phyloP scores from a whole-genome alignment of 2,888 invertebrate species.

The Conomelus anceps region DNA sequence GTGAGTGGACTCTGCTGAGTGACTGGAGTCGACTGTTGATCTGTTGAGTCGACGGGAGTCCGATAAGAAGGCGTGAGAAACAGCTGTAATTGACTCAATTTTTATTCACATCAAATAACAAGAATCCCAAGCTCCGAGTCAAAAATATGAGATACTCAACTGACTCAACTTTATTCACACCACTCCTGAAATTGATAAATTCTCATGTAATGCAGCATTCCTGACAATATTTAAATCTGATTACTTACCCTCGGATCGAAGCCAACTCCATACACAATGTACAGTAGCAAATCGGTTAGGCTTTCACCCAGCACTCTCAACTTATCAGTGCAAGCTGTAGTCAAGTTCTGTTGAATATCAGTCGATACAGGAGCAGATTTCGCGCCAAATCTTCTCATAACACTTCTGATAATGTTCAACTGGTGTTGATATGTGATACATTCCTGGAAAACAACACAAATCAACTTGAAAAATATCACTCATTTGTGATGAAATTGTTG shows the following conservation, averaged over 20 bases:
- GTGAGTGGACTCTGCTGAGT: no score
- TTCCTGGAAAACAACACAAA: constrained; percentile 50
- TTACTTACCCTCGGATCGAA: constrained; percentile 43
- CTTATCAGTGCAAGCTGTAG: constrained; percentile 72
- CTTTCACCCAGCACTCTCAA: constrained; percentile 73
- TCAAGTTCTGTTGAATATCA: constrained; percentile 43
- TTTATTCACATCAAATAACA: no score
- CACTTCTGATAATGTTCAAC: constrained; percentile 72
- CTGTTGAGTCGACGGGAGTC: no score
- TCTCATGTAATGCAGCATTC: no score
- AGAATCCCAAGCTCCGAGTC: no score
- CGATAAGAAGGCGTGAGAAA: no score
- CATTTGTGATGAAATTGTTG: no score
- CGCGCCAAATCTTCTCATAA: constrained; percentile 47
- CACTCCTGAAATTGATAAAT: no score
- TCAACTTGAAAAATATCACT: neutral
- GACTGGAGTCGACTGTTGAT: no score
- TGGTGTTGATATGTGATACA: constrained; percentile 85
- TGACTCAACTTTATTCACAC: no score
- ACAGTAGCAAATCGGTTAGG: constrained; percentile 71
- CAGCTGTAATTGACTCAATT: no score
- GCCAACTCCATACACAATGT: constrained; percentile 57
- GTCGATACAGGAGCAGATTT: constrained; percentile 34
- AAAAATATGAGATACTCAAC: no score
- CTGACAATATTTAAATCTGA: neutral